Base-by-base conservation (phyloP, 2,113 vertebrate genomes). In the Triplophysa tibetana region DNA sequence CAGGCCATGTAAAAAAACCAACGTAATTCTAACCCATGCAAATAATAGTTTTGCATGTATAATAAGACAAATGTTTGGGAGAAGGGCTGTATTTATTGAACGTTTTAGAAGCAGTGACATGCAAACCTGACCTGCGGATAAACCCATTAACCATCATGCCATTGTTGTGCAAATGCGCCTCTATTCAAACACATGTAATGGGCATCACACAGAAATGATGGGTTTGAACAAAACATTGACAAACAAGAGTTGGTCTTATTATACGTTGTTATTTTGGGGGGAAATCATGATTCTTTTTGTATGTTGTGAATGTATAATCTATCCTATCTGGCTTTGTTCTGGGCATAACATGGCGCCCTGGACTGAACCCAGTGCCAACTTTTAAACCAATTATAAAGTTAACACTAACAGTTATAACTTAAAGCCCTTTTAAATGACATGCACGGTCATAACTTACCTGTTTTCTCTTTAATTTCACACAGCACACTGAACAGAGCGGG, bases 381-480 rank as follows among this genome's bases (percentile, higher is more conserved):
- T 65, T 65, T 65, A 64, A 75, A 54, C 11, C 48, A 76, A 76
- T 52, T 65, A 54, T 76, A 76, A 76, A 76, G 74, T 76, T 76
- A 8, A 56, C 10, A 26, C 29, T 29, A 4, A 29, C 29, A 29
- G 61, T 33, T 75, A 62, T 60, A 24, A 33, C 33, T 54, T 70
- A 21, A 54, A 54, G 17, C 52, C 14, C 3, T 24, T 74, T 16
- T 19, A 45, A 26, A 75, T 21, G 19, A 45, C 60, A 76, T 50
- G 23, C 24, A 38, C 14, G 26, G 0, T 0, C 1, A 1, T 16
- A 16, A 79, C 79, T 86, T 82, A 94, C 93, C 93, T 0, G 93
- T 94, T 86, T 94, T 94, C 62, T 94, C 93, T 84, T 94, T 94
- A 70, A 94, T 93, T 84, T 94, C 93, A 43, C 93, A 94, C 82